Evolutionary conservation across 2,113 vertebrate species (phyloP).

Genomic region (Rhinoderma darwinii): DNA sequence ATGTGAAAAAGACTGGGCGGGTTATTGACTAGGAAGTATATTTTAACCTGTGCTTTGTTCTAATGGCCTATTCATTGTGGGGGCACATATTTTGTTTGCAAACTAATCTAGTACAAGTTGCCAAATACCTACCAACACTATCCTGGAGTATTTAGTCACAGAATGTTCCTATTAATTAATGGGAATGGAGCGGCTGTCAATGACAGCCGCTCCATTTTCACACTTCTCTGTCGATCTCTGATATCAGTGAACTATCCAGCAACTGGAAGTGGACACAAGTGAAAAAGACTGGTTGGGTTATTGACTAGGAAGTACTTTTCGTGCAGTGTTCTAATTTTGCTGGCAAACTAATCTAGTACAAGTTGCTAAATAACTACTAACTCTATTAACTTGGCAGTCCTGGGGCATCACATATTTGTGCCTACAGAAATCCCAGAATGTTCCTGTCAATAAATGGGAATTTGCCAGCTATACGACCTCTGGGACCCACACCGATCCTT

Average conservation of each 20-base stretch:
- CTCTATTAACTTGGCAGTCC: neutral
- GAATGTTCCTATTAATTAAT: too few species aligned
- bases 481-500: too few species aligned
- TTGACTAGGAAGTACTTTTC: neutral
- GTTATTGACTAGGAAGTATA: slow-evolving; percentile 17
- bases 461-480: too few species aligned
- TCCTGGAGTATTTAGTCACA: too few species aligned
- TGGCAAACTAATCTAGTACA: neutral
- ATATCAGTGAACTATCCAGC: too few species aligned
- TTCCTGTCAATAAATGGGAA: too few species aligned
- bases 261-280: neutral
- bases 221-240: neutral
- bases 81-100: neutral
- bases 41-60: neutral
- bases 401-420: too few species aligned
- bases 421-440: too few species aligned
- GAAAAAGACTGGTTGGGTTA: neutral
- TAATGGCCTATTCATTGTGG: too few species aligned
- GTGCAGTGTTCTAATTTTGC: too few species aligned
- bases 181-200: neutral
- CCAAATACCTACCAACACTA: too few species aligned
- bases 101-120: neutral
- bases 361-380: neutral
- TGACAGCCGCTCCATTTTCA: too few species aligned
- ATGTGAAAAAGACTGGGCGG: neutral